Percentiles rank a stretch among this genome's conserved stretches.
These are phyloP conservation scores for Minunthozetes semirufus DNA, from an alignment of 2,888 invertebrate genomes.

Conservation along the genomic window DNA sequence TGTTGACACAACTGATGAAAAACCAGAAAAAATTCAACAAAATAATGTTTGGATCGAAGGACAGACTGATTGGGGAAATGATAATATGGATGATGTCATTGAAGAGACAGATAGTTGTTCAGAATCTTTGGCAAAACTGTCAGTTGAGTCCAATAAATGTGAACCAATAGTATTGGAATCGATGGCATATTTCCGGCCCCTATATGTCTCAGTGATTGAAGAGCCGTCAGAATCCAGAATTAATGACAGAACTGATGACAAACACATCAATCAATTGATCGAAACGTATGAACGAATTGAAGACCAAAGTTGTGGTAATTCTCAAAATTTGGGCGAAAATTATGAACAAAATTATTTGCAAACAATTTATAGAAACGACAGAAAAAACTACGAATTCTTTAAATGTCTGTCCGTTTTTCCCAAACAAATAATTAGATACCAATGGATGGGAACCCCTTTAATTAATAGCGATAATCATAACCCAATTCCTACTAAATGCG, in stretches of 20 bases:
- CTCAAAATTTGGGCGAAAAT: slow-evolving; percentile 14
- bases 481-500: slow-evolving; percentile 51
- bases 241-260: slow-evolving; percentile 22
- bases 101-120: neutral
- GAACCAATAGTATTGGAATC: neutral
- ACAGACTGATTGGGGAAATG: slow-evolving; percentile 20
- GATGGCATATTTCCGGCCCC: slow-evolving; percentile 24
- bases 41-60: slow-evolving; percentile 15
- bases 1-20: neutral
- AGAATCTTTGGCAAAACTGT: neutral
- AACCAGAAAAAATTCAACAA: neutral
- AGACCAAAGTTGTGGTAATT: neutral
- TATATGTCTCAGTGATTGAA: slow-evolving; percentile 34
- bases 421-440: slow-evolving; percentile 35
- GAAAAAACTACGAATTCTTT: slow-evolving; percentile 31
- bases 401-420: slow-evolving; percentile 32
- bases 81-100: neutral
- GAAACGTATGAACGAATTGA: neutral
- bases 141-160: neutral
- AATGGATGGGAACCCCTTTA: slow-evolving; percentile 32
- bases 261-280: slow-evolving; percentile 21
- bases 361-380: slow-evolving; percentile 28
- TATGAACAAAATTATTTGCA: slow-evolving; percentile 28
- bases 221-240: slow-evolving; percentile 7
- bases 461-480: slow-evolving; percentile 6